A percentile compares a stretch with the other conserved stretches of the same genome.
Conservation (phyloP, 2,797 vertebrate species). For the Eremophila alpestris region DNA sequence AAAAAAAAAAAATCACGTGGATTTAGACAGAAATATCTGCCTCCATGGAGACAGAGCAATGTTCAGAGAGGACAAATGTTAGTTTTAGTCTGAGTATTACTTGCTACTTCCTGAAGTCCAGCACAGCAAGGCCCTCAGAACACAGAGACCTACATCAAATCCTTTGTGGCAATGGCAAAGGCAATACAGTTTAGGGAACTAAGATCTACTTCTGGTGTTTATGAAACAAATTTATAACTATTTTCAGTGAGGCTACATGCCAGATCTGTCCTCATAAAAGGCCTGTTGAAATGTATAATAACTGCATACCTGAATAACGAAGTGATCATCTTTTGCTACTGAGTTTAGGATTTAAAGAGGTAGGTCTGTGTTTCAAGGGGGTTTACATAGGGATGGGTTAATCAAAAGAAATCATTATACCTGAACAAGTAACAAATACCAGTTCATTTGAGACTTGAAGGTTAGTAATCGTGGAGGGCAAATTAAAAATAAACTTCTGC, state of each 20-base stretch:
- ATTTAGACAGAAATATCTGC: constrained; percentile 63
- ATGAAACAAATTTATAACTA: background rate
- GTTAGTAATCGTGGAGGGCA: background rate
- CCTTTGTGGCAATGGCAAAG: background rate
- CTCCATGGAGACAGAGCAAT: constrained; percentile 58
- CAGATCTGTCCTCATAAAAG: background rate
- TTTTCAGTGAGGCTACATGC: background rate
- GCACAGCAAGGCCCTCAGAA: background rate
- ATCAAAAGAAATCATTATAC: background rate
- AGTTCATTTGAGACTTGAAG: background rate
- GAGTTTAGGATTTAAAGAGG: background rate
- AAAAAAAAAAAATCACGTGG: background rate
- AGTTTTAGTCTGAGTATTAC: background rate
- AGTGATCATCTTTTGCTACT: background rate
- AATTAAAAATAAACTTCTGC: background rate
- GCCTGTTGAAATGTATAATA: background rate
- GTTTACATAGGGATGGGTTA: background rate
- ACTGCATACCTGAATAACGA: background rate
- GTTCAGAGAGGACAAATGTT: constrained; percentile 18
- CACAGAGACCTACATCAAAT: background rate
- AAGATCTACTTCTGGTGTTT: background rate
- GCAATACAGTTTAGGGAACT: background rate
- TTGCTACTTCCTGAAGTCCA: background rate
- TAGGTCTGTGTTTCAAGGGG: background rate
- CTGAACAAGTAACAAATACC: background rate